Percentiles rank a stretch among this genome's conserved stretches.
phyloP scores from a whole-genome alignment of 1,140 invertebrate species.

The Diuraphis noxia region DNA sequence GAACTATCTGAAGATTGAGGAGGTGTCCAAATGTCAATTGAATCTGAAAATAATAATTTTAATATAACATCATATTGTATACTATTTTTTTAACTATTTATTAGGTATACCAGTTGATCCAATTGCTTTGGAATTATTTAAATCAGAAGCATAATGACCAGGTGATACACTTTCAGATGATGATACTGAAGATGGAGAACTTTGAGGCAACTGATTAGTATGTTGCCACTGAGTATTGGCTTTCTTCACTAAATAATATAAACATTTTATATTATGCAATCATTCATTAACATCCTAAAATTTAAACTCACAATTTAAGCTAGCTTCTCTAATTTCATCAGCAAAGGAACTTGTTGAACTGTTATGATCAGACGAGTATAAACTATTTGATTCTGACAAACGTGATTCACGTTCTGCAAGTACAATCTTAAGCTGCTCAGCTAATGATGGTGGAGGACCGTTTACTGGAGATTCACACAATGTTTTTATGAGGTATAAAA shows the following conservation, averaged over 20 bases:
- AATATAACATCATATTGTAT: background rate
- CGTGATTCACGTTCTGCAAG: constrained; percentile 74
- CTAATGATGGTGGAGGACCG: constrained; percentile 73
- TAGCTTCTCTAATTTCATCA: constrained; percentile 46
- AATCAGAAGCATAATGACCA: constrained; percentile 62
- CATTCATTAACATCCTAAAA: background rate
- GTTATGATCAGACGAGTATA: constrained; percentile 37
- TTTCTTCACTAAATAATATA: constrained; percentile 65
- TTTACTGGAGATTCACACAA: constrained; percentile 37
- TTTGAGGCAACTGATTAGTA: constrained; percentile 55
- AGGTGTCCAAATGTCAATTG: constrained; percentile 64
- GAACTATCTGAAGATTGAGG: constrained; percentile 60
- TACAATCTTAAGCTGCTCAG: constrained; percentile 82
- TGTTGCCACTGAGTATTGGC: constrained; percentile 57
- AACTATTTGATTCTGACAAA: constrained; percentile 58
- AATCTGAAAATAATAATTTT: constrained; percentile 59
- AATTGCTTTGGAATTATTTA: constrained; percentile 55
- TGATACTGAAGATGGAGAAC: constrained; percentile 56
- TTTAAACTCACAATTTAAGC: constrained; percentile 11
- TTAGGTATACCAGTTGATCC: constrained; percentile 57
- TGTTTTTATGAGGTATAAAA: background rate
- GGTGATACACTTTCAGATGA: constrained; percentile 61
- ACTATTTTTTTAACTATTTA: background rate
- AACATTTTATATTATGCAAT: background rate
- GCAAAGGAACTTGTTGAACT: constrained; percentile 50